Evolutionary conservation across 2,797 vertebrate genomes (phyloP).

Genomic region (Pseudocheirus occidentalis): DNA sequence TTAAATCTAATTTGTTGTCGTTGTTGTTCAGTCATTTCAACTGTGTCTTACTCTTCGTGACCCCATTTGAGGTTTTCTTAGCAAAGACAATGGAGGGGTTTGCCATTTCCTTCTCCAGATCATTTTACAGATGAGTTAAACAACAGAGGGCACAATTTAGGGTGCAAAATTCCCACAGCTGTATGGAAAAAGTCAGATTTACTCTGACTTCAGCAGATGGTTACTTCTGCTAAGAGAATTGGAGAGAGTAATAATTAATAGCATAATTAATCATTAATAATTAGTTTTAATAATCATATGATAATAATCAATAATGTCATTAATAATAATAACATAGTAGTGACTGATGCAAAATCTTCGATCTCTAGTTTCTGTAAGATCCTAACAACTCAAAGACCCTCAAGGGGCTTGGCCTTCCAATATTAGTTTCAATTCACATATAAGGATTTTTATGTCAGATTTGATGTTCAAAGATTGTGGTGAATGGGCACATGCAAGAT

Average conservation of each 20-base stretch:
- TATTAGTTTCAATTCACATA: background rate
- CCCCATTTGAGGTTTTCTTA: background rate
- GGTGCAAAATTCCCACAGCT: background rate
- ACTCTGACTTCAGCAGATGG: background rate
- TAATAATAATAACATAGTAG: background rate
- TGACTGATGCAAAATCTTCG: slow-evolving; percentile 15
- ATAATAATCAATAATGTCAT: background rate
- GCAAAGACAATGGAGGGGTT: background rate
- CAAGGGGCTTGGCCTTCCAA: background rate
- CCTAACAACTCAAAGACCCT: slow-evolving; percentile 1
- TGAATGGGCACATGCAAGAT: background rate
- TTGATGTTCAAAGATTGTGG: background rate
- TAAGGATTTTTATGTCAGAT: background rate
- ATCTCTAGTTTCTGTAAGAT: background rate
- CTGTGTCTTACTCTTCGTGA: background rate
- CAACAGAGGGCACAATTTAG: background rate
- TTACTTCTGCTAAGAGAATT: background rate
- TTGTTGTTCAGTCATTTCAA: background rate
- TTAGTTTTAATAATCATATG: background rate
- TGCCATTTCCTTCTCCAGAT: background rate
- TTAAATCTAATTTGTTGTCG: slow-evolving; percentile 12
- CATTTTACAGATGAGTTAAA: background rate
- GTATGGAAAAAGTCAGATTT: slow-evolving; percentile 17
- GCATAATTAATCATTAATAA: background rate
- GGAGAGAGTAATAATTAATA: background rate